These are phyloP conservation scores for Piscicola geometra DNA, from an alignment of 2,888 invertebrate species.

Conservation along the genomic window DNA sequence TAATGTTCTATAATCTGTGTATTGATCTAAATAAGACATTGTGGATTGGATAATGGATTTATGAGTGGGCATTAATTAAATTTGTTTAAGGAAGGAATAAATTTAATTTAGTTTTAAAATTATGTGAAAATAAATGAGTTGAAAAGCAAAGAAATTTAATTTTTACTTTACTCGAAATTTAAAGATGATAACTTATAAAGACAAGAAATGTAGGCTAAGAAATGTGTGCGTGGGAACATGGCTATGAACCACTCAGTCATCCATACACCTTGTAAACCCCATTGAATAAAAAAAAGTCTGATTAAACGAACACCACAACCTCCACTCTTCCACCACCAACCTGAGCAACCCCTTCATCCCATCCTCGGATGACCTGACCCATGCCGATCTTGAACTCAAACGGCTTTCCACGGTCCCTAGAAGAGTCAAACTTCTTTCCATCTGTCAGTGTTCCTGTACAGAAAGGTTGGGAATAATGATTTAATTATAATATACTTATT, in stretches of 20 bases:
- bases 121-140: no score
- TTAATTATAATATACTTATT: neutral
- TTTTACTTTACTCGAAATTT: no score
- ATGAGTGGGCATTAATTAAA: no score
- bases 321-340: no score
- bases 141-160: no score
- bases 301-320: constrained; percentile 6
- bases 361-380: constrained; percentile 79
- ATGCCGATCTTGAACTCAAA: constrained; percentile 76
- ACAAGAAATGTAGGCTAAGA: no score
- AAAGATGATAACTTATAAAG: no score
- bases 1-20: no score
- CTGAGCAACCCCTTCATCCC: constrained; percentile 93
- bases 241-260: neutral
- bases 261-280: neutral
- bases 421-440: constrained; percentile 94
- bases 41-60: no score
- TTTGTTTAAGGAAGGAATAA: neutral
- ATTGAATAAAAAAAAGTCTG: neutral
- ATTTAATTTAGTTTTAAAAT: no score
- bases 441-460: constrained; percentile 68
- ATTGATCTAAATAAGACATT: no score
- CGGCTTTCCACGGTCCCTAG: constrained; percentile 75
- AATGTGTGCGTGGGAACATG: neutral
- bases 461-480: no score